Evolutionary conservation across 2,113 vertebrate species (phyloP).

Genomic region (Neotragus moschatus): DNA sequence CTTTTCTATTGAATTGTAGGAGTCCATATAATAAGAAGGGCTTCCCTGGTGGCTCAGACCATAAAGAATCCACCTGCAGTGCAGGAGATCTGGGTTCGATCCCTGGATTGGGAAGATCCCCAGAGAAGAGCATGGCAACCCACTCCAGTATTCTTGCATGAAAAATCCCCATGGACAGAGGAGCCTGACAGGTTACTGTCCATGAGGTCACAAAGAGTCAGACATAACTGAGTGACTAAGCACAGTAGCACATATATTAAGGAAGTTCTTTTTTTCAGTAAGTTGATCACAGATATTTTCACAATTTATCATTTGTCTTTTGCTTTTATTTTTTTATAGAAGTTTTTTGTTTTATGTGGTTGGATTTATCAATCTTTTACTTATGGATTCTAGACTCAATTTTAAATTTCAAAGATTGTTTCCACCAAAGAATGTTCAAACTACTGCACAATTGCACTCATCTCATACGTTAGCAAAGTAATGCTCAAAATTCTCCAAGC

Average conservation of each 20-base stretch:
- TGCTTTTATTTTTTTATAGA: background rate
- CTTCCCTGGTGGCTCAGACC: background rate
- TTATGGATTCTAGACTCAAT: background rate
- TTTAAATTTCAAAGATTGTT: background rate
- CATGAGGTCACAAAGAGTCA: background rate
- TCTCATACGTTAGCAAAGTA: background rate
- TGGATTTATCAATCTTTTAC: background rate
- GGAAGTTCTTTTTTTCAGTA: background rate
- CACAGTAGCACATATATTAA: background rate
- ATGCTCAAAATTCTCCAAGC: background rate
- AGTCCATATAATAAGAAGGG: background rate
- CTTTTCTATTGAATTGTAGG: background rate
- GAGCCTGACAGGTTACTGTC: background rate
- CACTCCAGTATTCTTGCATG: background rate
- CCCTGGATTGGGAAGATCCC: background rate
- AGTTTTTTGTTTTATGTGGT: background rate
- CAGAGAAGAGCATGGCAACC: background rate
- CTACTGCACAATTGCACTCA: background rate
- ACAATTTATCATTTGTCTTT: background rate
- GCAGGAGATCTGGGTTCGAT: background rate
- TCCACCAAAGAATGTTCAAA: background rate
- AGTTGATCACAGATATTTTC: background rate
- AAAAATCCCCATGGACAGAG: background rate
- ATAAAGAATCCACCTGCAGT: background rate
- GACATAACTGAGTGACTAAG: background rate